Conservation (phyloP, 2,113 vertebrate species). For the Tricholaema leucomelas region DNA sequence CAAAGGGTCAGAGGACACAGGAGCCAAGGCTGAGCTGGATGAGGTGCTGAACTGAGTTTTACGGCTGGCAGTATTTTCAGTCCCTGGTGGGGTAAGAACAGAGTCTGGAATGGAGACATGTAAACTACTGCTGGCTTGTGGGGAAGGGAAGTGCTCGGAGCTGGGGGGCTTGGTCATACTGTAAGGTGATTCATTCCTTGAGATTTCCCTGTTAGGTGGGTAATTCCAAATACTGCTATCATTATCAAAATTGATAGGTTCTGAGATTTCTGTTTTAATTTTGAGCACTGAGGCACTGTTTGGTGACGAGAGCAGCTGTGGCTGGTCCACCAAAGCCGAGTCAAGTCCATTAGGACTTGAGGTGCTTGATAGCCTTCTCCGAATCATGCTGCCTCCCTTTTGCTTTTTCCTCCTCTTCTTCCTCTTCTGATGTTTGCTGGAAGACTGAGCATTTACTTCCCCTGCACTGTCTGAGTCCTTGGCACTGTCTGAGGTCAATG, state of each 20-base stretch:
- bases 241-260: constrained; percentile 99
- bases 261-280: constrained; percentile 98
- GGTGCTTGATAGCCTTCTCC: constrained; percentile 86
- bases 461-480: constrained; percentile 84
- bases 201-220: constrained; percentile 98
- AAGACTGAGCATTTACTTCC: constrained; percentile 79
- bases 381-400: constrained; percentile 86
- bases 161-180: constrained; percentile 96
- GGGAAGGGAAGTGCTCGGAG: constrained; percentile 91
- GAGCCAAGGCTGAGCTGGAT: constrained; percentile 81
- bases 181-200: constrained; percentile 96
- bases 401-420: constrained; percentile 96
- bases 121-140: constrained; percentile 84
- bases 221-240: constrained; percentile 99
- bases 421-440: constrained; percentile 87
- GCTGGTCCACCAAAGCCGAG: constrained; percentile 83
- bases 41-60: constrained; percentile 89
- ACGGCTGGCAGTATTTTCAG: constrained; percentile 85
- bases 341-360: constrained; percentile 87
- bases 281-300: constrained; percentile 92
- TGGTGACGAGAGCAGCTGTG: constrained; percentile 87
- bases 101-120: constrained; percentile 96
- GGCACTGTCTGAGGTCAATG: constrained; percentile 84
- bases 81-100: constrained; percentile 94
- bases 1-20: constrained; percentile 90